Evolutionary conservation across 2,888 invertebrate genomes (phyloP).

Genomic region (Serripes groenlandicus): DNA sequence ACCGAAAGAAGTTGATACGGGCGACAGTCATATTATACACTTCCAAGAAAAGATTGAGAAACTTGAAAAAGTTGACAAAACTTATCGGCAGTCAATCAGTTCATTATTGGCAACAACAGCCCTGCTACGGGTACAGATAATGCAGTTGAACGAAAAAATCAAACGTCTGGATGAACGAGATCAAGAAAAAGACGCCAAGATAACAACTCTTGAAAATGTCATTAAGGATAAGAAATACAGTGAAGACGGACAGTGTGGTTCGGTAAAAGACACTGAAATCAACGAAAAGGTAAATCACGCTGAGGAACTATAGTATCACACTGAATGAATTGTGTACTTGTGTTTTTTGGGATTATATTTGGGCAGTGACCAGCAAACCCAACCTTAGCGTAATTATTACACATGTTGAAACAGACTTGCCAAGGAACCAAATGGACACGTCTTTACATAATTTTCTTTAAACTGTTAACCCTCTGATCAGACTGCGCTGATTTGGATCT

Average conservation of each 20-base stretch:
- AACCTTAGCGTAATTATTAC: no score
- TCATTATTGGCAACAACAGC: constrained; percentile 11
- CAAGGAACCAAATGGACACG: no score
- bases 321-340: no score
- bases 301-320: constrained; percentile 14
- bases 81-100: not conserved
- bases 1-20: not conserved
- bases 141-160: not conserved
- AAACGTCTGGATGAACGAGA: not conserved
- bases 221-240: not conserved
- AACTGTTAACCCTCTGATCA: no score
- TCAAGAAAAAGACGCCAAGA: not conserved
- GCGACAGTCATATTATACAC: no score
- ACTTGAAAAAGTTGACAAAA: constrained; percentile 4
- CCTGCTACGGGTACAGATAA: not conserved
- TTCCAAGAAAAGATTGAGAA: not conserved
- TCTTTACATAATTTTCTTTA: no score
- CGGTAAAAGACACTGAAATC: not conserved
- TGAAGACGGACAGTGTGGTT: not conserved
- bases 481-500: no score
- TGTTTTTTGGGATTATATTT: no score
- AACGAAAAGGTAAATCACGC: not conserved
- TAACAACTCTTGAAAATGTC: not conserved
- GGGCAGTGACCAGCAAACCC: no score
- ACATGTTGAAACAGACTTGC: no score